phyloP scores from a whole-genome alignment of 2,888 invertebrate genomes.

The Pinctada fucata region DNA sequence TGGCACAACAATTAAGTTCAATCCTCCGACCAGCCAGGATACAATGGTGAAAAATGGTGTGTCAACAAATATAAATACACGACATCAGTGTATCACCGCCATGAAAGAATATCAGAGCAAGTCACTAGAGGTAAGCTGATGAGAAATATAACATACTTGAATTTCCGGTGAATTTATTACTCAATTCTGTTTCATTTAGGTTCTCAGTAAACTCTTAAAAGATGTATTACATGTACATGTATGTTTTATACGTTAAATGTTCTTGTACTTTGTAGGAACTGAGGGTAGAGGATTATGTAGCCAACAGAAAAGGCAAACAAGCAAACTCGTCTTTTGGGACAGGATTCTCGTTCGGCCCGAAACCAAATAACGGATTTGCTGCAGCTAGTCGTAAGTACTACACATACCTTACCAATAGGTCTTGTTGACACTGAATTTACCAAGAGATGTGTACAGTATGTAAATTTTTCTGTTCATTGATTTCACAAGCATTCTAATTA shows the following conservation, averaged over 20 bases:
- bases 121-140: conserved; percentile 84
- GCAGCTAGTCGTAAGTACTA: conserved; percentile 49
- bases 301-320: conserved; percentile 88
- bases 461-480: too few relatives aligned
- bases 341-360: conserved; percentile 43
- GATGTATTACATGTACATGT: neutral
- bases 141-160: neutral
- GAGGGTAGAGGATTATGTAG: conserved; percentile 93
- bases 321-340: conserved; percentile 67
- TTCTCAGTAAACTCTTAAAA: neutral
- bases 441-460: too few relatives aligned
- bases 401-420: too few relatives aligned
- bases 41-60: conserved; percentile 85
- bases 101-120: conserved; percentile 99
- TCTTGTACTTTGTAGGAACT: conserved; percentile 82
- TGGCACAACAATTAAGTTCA: conserved; percentile 85
- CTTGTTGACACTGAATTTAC: too few relatives aligned
- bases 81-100: conserved; percentile 97
- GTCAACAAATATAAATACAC: conserved; percentile 89
- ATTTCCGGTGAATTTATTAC: neutral
- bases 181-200: neutral
- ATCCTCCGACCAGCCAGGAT: conserved; percentile 91
- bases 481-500: too few relatives aligned
- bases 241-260: neutral
- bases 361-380: conserved; percentile 50